Percentiles rank a stretch among this genome's conserved stretches.
Conservation (phyloP, 2,797 vertebrate species). For the Pseudochirops cupreus region DNA sequence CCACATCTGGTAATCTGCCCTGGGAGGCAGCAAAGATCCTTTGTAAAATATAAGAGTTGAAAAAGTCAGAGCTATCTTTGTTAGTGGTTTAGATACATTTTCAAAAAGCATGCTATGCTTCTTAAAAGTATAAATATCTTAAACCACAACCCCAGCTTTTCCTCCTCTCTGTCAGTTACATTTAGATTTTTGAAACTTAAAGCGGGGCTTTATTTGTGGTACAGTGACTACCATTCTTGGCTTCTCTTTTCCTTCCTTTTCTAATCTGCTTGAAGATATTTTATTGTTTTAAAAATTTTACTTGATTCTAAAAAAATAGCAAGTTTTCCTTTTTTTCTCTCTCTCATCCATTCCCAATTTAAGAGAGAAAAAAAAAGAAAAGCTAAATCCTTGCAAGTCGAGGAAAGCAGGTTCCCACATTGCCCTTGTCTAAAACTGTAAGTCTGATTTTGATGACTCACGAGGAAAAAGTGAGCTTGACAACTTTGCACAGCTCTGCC, state of each 20-base stretch:
- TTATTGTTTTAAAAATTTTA: background rate
- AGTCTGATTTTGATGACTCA: background rate
- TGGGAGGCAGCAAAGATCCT: background rate
- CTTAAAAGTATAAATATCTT: slow-evolving; percentile 2
- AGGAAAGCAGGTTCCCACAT: background rate
- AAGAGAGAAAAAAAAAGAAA: background rate
- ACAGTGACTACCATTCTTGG: background rate
- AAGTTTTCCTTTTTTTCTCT: background rate
- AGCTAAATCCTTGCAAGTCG: background rate
- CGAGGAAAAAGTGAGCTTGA: background rate
- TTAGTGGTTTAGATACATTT: background rate
- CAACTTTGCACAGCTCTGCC: background rate
- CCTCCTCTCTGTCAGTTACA: slow-evolving; percentile 2
- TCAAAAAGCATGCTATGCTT: background rate
- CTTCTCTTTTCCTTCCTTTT: background rate
- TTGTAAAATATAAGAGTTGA: slow-evolving; percentile 54
- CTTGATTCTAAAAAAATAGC: background rate
- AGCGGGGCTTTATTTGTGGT: background rate
- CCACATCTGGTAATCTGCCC: slow-evolving; percentile 11
- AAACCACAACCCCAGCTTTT: background rate
- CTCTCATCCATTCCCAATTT: background rate
- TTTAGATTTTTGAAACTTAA: slow-evolving; percentile 28
- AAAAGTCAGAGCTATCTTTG: slow-evolving; percentile 48
- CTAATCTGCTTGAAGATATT: background rate
- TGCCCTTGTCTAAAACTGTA: background rate